Percentiles rank a stretch among this genome's conserved stretches.
These are phyloP conservation scores for Atta texana DNA, from an alignment of 1,140 invertebrate genomes.

Conservation along the genomic window DNA sequence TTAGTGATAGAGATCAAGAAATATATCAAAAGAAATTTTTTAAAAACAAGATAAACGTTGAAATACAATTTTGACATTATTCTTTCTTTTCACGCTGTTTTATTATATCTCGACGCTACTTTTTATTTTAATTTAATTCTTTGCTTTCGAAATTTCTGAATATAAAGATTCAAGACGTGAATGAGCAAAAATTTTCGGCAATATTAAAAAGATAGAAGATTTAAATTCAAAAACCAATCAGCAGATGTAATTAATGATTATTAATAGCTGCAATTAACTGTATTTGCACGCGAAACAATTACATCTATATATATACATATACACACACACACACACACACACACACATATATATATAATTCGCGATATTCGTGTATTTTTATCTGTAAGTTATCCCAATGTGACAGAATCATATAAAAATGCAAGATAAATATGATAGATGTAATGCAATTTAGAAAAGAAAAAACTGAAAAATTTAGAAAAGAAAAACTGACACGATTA, in stretches of 20 bases:
- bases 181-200: not conserved
- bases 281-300: not conserved
- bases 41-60: not conserved
- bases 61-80: not conserved
- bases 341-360: not conserved
- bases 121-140: conserved; percentile 20
- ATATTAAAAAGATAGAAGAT: conserved; percentile 46
- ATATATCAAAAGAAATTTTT: not conserved
- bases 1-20: not conserved
- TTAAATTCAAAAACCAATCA: conserved; percentile 67
- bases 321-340: accelerated
- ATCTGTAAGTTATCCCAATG: not conserved
- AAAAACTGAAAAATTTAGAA: not conserved
- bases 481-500: not conserved
- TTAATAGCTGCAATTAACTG: conserved; percentile 40
- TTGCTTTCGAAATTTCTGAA: not conserved
- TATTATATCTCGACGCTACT: not conserved
- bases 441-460: not conserved
- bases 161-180: too few species aligned
- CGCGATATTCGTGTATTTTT: not conserved
- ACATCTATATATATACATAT: not conserved
- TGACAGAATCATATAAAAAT: not conserved
- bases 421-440: not conserved
- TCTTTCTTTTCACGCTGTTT: not conserved
- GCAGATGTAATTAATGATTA: conserved; percentile 56